Evolutionary conservation across 2,888 invertebrate species (phyloP).

Genomic region (Eurytoma adleriae): DNA sequence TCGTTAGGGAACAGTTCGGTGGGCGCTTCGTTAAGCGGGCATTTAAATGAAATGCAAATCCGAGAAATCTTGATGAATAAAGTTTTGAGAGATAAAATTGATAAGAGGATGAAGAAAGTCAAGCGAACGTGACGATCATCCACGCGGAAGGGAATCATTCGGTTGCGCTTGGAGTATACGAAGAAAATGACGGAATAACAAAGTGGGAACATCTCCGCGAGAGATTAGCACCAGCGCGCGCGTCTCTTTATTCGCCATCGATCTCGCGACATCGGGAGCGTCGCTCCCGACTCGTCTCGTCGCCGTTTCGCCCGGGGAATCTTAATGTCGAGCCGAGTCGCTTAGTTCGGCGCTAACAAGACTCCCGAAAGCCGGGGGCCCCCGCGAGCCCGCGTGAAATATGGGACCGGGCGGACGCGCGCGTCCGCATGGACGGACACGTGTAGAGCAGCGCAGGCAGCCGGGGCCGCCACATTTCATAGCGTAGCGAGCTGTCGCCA

Average conservation of each 20-base stretch:
- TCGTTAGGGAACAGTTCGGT: too few relatives aligned
- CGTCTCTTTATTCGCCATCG: conserved; percentile 28
- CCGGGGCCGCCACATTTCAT: conserved; percentile 62
- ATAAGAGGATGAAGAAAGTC: too few relatives aligned
- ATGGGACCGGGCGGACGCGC: conserved; percentile 67
- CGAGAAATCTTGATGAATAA: too few relatives aligned
- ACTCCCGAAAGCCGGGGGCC: conserved; percentile 64
- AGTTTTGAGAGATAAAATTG: too few relatives aligned
- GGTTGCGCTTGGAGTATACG: too few relatives aligned
- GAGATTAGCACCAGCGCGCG: too few relatives aligned
- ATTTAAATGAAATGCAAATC: too few relatives aligned
- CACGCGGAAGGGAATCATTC: too few relatives aligned
- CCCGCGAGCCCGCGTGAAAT: conserved; percentile 66
- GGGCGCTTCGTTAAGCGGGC: too few relatives aligned
- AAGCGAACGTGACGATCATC: too few relatives aligned
- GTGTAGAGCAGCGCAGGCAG: conserved; percentile 21
- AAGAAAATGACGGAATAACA: too few relatives aligned
- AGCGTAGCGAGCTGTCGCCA: conserved; percentile 73
- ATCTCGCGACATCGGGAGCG: conserved; percentile 26
- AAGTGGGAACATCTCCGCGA: too few relatives aligned
- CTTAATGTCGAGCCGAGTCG: conserved; percentile 39
- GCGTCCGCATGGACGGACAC: conserved; percentile 29
- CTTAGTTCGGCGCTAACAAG: conserved; percentile 69
- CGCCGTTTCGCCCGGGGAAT: conserved; percentile 10
- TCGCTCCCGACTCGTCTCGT: background rate